These are phyloP conservation scores for Oreochromis tanganicae DNA, from an alignment of 2,113 vertebrate genomes.

Conservation along the genomic window DNA sequence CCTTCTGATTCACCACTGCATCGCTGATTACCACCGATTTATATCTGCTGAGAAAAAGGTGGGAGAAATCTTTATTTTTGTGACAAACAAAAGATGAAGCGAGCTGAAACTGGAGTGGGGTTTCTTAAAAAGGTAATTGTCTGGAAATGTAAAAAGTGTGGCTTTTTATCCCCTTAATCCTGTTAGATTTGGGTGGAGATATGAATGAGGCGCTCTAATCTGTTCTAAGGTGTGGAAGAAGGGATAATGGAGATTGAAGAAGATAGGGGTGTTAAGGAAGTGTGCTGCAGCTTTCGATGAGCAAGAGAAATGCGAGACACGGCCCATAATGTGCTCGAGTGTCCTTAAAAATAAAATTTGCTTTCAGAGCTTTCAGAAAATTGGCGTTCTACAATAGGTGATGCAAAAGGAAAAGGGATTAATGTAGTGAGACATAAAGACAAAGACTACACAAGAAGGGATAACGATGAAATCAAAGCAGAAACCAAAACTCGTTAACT, in stretches of 20 bases:
- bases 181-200: conserved; percentile 60
- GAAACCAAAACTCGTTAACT: neutral
- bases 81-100: conserved; percentile 10
- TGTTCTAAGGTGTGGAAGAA: conserved; percentile 61
- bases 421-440: neutral
- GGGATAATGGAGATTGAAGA: conserved; percentile 51
- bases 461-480: neutral
- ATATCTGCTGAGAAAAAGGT: conserved; percentile 28
- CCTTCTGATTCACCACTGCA: conserved; percentile 17
- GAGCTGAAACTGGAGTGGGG: conserved; percentile 17
- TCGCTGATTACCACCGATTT: conserved; percentile 21
- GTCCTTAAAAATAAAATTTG: neutral
- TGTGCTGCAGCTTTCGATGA: neutral
- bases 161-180: conserved; percentile 60
- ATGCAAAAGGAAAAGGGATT: neutral
- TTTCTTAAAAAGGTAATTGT: conserved; percentile 61
- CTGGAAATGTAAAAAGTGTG: conserved; percentile 50
- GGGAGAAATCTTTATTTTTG: conserved; percentile 18
- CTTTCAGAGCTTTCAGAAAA: neutral
- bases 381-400: neutral
- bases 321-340: neutral
- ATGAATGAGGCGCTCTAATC: conserved; percentile 45
- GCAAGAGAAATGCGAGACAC: neutral
- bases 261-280: conserved; percentile 27
- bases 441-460: neutral